These are phyloP conservation scores for Sipha flava DNA, from an alignment of 1,140 invertebrate species.

Conservation along the genomic window DNA sequence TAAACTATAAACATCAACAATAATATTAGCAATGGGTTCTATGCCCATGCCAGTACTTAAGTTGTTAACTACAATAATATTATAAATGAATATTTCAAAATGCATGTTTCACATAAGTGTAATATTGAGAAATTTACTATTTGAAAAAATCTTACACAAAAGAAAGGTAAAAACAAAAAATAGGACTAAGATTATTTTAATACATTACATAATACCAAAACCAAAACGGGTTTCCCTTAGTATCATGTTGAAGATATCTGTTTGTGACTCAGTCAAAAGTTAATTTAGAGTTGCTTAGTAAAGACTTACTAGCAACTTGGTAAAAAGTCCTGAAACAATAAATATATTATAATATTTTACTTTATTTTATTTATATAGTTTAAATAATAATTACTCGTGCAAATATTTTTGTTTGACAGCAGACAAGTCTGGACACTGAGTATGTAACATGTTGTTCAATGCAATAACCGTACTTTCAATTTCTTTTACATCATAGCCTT, in stretches of 20 bases:
- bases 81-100: too few relatives aligned
- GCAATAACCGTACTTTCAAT: constrained; percentile 60
- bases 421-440: constrained; percentile 63
- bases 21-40: too few relatives aligned
- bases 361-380: background rate
- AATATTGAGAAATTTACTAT: too few relatives aligned
- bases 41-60: too few relatives aligned
- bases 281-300: constrained; percentile 44
- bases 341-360: constrained; percentile 29
- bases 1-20: too few relatives aligned
- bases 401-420: constrained; percentile 91
- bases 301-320: constrained; percentile 64
- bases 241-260: background rate
- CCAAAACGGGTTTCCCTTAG: background rate
- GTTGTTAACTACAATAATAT: too few relatives aligned
- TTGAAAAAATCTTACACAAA: too few relatives aligned
- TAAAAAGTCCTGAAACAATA: constrained; percentile 67
- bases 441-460: constrained; percentile 69
- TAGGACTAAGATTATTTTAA: too few relatives aligned
- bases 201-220: background rate
- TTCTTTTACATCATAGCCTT: constrained; percentile 65
- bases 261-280: constrained; percentile 1
- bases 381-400: constrained; percentile 58
- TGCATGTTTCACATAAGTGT: too few relatives aligned
- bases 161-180: too few relatives aligned